Conservation (phyloP, 2,888 invertebrate genomes). For the Ophioninae sp. region DNA sequence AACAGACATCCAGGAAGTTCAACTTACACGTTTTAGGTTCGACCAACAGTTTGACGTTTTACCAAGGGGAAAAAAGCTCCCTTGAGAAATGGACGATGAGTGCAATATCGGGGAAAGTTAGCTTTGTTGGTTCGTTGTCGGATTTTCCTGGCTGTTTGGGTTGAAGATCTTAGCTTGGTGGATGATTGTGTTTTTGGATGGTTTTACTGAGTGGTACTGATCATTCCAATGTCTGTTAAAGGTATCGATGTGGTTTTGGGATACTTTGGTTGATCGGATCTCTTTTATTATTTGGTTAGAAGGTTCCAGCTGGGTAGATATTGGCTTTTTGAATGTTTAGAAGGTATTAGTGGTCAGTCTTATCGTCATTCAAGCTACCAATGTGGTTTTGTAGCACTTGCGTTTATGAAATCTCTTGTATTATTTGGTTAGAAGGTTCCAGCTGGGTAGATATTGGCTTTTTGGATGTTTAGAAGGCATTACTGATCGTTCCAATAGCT, state of each 20-base stretch:
- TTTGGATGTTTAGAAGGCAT: too few species aligned
- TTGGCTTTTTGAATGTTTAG: background rate
- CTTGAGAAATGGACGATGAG: background rate
- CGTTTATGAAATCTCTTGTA: background rate
- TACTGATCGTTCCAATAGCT: too few species aligned
- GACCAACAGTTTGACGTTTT: background rate
- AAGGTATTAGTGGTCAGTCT: background rate
- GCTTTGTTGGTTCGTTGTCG: background rate
- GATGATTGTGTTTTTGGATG: too few species aligned
- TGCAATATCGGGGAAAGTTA: background rate
- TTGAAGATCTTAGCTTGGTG: background rate
- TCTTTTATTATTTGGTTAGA: background rate
- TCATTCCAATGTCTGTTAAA: background rate
- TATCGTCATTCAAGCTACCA: background rate
- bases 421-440: background rate
- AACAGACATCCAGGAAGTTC: background rate
- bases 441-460: background rate
- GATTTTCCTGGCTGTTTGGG: background rate
- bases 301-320: background rate
- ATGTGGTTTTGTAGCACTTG: background rate
- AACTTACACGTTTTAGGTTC: slow-evolving; percentile 10
- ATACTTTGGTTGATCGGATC: background rate
- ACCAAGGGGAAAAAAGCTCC: background rate
- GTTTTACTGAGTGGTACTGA: too few species aligned
- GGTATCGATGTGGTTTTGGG: background rate